phyloP scores from a whole-genome alignment of 2,113 vertebrate species.

The Oncorhynchus nerka region DNA sequence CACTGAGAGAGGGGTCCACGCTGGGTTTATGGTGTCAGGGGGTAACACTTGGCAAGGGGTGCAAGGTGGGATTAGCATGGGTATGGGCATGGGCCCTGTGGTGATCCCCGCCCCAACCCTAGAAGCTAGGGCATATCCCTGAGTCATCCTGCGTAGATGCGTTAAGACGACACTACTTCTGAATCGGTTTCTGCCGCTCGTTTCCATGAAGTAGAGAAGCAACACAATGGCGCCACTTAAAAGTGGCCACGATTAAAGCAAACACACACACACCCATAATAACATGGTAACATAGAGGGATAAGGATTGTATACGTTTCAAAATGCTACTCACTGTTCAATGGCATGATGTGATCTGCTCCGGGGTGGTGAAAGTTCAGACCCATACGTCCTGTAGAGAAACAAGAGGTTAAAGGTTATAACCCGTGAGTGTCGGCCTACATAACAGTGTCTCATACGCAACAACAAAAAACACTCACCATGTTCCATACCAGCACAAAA shows the following conservation, averaged over 20 bases:
- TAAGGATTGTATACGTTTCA: background rate
- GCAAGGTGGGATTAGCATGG: conserved; percentile 25
- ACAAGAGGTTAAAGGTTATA: background rate
- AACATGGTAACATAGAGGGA: too few species aligned
- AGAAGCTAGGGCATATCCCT: background rate
- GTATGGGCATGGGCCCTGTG: background rate
- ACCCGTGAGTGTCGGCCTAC: background rate
- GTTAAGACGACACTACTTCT: conserved; percentile 14
- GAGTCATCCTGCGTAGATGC: background rate
- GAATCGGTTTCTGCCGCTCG: background rate
- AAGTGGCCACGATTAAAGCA: conserved; percentile 16
- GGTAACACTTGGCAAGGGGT: conserved; percentile 27
- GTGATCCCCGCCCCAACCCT: background rate
- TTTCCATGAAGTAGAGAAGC: background rate
- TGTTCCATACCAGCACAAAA: too few species aligned
- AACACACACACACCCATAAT: too few species aligned
- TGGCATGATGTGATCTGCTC: conserved; percentile 97
- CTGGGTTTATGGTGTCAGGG: conserved; percentile 47
- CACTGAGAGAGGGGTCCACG: conserved; percentile 23
- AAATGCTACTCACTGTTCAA: conserved; percentile 87
- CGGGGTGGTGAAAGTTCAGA: conserved; percentile 97
- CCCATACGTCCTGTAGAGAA: conserved; percentile 89
- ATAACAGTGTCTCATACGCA: background rate
- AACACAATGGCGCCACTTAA: background rate
- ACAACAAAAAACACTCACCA: too few species aligned